Conservation (phyloP, 2,888 invertebrate species). For the Epirrhoe alternata region DNA sequence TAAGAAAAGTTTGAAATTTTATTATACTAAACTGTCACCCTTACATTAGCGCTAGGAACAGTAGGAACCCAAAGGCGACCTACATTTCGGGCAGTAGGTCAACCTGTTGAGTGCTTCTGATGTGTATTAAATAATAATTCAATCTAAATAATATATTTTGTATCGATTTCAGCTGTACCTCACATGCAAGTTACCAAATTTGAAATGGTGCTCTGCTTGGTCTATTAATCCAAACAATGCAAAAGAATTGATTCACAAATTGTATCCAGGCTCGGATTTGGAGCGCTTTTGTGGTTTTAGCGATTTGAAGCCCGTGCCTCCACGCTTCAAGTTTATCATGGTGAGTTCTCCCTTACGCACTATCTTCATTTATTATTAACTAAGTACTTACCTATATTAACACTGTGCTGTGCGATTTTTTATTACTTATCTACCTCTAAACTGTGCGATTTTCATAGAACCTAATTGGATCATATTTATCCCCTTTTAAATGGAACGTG, state of each 20-base stretch:
- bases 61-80: slow-evolving; percentile 19
- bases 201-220: slow-evolving; percentile 58
- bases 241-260: slow-evolving; percentile 35
- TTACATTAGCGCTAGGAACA: slow-evolving; percentile 21
- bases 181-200: slow-evolving; percentile 42
- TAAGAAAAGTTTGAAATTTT: not conserved
- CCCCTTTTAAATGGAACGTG: too few species aligned
- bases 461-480: too few species aligned
- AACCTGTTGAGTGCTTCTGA: slow-evolving; percentile 28
- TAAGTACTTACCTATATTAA: not conserved
- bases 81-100: slow-evolving; percentile 20
- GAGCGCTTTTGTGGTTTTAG: slow-evolving; percentile 56
- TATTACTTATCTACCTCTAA: not conserved
- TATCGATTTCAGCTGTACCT: slow-evolving; percentile 54
- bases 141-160: slow-evolving; percentile 11
- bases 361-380: not conserved
- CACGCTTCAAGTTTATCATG: slow-evolving; percentile 38
- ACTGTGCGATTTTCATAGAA: too few species aligned
- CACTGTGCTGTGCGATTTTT: not conserved
- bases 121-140: not conserved
- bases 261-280: slow-evolving; percentile 42
- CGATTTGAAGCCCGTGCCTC: slow-evolving; percentile 44
- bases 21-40: not conserved
- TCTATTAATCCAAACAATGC: slow-evolving; percentile 43
- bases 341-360: slow-evolving; percentile 29